A percentile compares a stretch with the other conserved stretches of the same genome.
Conservation (phyloP, 2,113 vertebrate species). For the Macquaria australasica region DNA sequence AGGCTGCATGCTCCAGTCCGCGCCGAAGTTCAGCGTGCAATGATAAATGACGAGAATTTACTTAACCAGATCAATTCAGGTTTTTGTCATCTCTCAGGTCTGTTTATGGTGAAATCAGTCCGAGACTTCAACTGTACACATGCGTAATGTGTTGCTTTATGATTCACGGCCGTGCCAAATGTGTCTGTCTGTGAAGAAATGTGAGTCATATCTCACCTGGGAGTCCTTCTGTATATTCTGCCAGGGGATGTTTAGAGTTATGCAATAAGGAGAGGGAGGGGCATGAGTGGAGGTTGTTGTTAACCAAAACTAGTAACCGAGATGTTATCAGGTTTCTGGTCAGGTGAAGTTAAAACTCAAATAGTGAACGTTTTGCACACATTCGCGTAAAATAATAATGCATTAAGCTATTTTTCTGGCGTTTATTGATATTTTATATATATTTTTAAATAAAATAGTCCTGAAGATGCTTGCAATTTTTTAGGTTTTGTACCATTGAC, state of each 20-base stretch:
- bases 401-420: background rate
- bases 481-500: background rate
- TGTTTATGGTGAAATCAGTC: background rate
- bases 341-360: background rate
- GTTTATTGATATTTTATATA: background rate
- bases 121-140: background rate
- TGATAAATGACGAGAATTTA: background rate
- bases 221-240: slow-evolving; percentile 40
- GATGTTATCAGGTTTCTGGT: slow-evolving; percentile 33
- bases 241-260: slow-evolving; percentile 70
- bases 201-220: slow-evolving; percentile 33
- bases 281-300: slow-evolving; percentile 58
- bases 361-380: background rate
- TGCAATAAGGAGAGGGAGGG: slow-evolving; percentile 73
- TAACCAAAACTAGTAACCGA: slow-evolving; percentile 73
- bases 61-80: background rate
- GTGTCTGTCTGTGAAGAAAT: slow-evolving; percentile 8
- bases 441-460: background rate
- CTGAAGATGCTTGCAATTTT: background rate
- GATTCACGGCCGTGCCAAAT: background rate
- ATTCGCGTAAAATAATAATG: no score
- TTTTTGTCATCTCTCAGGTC: no score
- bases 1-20: slow-evolving; percentile 26
- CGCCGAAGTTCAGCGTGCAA: slow-evolving; percentile 22
- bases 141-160: background rate